Percentiles rank a stretch among this genome's conserved stretches.
These are phyloP conservation scores for Xylocopa sonorina DNA, from an alignment of 1,140 invertebrate species.

Conservation along the genomic window DNA sequence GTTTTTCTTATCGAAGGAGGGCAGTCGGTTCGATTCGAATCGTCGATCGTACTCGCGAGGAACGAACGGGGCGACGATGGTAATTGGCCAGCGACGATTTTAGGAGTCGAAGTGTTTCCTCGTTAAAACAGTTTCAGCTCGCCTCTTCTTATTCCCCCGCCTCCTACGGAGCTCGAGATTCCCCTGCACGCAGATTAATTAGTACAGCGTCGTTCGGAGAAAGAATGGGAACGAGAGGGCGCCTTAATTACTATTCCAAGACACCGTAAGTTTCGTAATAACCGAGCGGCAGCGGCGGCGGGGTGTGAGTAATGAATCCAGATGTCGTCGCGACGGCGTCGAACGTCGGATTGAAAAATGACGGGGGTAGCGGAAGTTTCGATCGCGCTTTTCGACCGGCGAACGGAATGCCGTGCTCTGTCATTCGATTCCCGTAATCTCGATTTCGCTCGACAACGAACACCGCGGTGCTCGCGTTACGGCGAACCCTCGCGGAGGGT, in stretches of 20 bases:
- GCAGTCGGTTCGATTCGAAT: too few species aligned
- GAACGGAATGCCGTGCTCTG: not conserved
- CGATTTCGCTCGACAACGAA: constrained; percentile 5
- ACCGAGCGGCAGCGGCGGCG: constrained; percentile 46
- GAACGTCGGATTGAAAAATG: constrained; percentile 71
- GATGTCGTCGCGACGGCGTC: constrained; percentile 71
- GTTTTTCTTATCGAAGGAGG: not conserved
- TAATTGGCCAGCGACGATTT: constrained; percentile 4
- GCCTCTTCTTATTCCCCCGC: not conserved
- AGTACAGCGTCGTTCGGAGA: constrained; percentile 63
- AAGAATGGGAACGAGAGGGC: constrained; percentile 55
- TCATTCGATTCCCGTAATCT: constrained; percentile 17
- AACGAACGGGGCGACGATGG: not conserved
- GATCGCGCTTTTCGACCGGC: constrained; percentile 43
- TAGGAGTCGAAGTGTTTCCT: constrained; percentile 27
- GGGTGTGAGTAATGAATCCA: constrained; percentile 76
- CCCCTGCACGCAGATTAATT: constrained; percentile 58
- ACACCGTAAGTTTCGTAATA: constrained; percentile 74
- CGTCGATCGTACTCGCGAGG: too few species aligned
- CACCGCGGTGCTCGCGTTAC: not conserved
- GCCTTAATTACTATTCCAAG: constrained; percentile 69
- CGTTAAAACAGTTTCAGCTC: constrained; percentile 31
- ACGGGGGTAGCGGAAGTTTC: constrained; percentile 67
- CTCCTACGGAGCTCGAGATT: constrained; percentile 23
- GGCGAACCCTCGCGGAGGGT: not conserved